Evolutionary conservation across 2,113 vertebrate species (phyloP).

Genomic region (Trinectes maculatus): DNA sequence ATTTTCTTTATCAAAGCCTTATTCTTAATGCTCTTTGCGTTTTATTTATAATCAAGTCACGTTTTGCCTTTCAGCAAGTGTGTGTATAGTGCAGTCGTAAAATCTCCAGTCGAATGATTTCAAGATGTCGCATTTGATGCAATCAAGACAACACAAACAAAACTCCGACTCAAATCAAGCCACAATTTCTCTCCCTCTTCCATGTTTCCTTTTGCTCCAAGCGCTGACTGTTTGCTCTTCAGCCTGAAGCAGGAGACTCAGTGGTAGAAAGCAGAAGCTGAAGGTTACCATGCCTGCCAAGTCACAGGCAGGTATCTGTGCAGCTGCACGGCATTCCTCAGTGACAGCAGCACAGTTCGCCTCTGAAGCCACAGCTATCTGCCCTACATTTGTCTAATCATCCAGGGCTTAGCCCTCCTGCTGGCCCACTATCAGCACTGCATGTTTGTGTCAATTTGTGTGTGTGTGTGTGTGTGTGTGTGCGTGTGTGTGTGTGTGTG

Average conservation of each 20-base stretch:
- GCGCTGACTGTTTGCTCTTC: background rate
- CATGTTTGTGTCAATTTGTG: constrained; percentile 29
- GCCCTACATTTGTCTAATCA: constrained; percentile 72
- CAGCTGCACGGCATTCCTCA: constrained; percentile 42
- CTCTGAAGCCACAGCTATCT: constrained; percentile 54
- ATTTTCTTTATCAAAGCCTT: no score
- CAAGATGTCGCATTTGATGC: constrained; percentile 23
- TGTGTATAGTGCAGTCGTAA: background rate
- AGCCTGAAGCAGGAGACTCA: background rate
- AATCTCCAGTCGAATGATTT: constrained; percentile 9
- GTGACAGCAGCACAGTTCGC: constrained; percentile 48
- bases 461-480: constrained; percentile 32
- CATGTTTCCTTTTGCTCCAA: background rate
- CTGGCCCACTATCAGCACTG: constrained; percentile 41
- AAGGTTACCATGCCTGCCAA: background rate
- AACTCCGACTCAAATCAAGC: constrained; percentile 26
- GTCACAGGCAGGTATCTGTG: constrained; percentile 34
- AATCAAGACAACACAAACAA: constrained; percentile 26
- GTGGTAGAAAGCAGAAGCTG: background rate
- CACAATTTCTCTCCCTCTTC: background rate
- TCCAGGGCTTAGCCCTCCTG: constrained; percentile 64
- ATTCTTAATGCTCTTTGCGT: no score
- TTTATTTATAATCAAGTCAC: no score
- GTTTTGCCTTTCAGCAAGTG: background rate
- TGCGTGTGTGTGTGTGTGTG: background rate